Conservation (phyloP, 2,888 invertebrate genomes). For the Parnassius orleans region DNA sequence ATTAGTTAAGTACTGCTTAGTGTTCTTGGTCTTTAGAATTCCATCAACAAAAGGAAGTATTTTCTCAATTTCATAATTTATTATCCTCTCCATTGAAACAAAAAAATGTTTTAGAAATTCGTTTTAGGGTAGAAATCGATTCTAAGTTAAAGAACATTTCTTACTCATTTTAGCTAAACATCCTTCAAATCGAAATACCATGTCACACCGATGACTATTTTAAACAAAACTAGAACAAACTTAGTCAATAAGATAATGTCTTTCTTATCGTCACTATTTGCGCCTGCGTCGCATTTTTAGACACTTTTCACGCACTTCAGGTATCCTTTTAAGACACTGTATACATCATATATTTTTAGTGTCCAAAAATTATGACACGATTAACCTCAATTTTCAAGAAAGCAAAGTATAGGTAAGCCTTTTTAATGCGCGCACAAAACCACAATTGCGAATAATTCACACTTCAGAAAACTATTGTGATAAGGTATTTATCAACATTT, state of each 20-base stretch:
- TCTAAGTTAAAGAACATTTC: not conserved
- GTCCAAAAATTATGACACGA: slow-evolving; percentile 22
- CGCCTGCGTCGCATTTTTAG: slow-evolving; percentile 66
- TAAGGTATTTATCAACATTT: slow-evolving; percentile 60
- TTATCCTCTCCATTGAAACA: no score
- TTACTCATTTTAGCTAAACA: slow-evolving; percentile 29
- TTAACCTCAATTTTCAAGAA: slow-evolving; percentile 17
- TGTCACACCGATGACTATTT: slow-evolving; percentile 51
- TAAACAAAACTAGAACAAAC: slow-evolving; percentile 59
- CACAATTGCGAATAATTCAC: slow-evolving; percentile 49
- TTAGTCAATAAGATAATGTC: slow-evolving; percentile 64
- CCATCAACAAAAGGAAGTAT: no score
- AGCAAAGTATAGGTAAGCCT: slow-evolving; percentile 15
- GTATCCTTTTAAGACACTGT: slow-evolving; percentile 4
- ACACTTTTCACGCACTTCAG: slow-evolving; percentile 34
- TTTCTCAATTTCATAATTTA: no score
- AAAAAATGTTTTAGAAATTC: no score
- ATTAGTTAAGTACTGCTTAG: no score
- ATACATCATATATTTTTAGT: slow-evolving; percentile 17
- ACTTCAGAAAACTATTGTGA: slow-evolving; percentile 60
- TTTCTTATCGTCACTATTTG: slow-evolving; percentile 65
- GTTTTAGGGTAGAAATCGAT: no score
- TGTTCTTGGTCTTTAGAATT: no score
- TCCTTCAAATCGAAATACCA: slow-evolving; percentile 39
- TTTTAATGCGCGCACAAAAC: slow-evolving; percentile 12